Evolutionary conservation across 2,888 invertebrate genomes (phyloP), one percentile per base, ranked within the genome.

Genomic region (Sarcophaga variegata): DNA sequence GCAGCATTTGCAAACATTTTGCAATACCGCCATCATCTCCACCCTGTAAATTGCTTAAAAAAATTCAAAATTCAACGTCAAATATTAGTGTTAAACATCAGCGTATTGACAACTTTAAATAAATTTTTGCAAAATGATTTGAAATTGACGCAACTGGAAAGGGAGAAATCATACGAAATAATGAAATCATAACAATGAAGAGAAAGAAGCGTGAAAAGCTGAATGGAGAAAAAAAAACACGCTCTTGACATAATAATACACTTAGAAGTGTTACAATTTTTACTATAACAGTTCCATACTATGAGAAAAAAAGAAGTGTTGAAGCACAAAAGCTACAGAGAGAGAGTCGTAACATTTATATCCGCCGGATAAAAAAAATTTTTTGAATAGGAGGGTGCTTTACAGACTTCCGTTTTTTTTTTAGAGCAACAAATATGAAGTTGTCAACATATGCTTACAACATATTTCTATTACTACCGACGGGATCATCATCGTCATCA

Each of bases 401-500:
- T 17, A 69, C 70, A 74, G 25, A 69, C 27, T 60, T 62, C 27
- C 3, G 22, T 8, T 54, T 62, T 71, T 25, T 45, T 70, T 71
- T 77, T 70, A 54, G 69, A 70, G 54, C 54, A 76, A 71, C 71
- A 59, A 80, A 77, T 66, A 71, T 62, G 60, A 79, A 60, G 74
- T 67, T 88, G 81, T 85, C 81, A 87, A 84, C 88, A 89, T 89
- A 83, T 89, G 88, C 83, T 87, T 81, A 81, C 69, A 70, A 45
- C 47, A 54, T 3, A 17, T 14, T 17, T 17, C 54, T 12, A 14
- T 63, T 78, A 78, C 80, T 76, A 78, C 78, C 70, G 74, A 70
- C 83, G 78, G 85, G 37, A 37, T 37, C 37, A 37, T 37, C 37
- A 2, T 37, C 8, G 10, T 37, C 8, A 83, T 85, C 88, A 88